Percentiles rank a stretch among this genome's conserved stretches.
Conservation (phyloP, 2,888 invertebrate species). For the Tipula confusa region DNA sequence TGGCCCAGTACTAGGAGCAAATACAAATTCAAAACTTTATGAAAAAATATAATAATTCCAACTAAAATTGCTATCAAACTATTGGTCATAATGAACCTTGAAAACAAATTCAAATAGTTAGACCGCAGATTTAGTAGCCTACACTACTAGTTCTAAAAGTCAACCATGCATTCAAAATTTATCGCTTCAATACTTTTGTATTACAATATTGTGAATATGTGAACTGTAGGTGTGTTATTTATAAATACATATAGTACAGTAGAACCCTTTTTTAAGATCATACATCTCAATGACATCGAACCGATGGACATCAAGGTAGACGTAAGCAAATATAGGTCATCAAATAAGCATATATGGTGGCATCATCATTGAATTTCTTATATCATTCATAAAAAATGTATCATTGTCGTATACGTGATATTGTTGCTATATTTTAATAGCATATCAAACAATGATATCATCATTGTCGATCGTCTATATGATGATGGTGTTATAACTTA, state of each 20-base stretch:
- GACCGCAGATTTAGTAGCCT: no score
- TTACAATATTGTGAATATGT: neutral
- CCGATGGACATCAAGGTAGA: neutral
- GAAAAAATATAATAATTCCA: no score
- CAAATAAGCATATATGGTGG: neutral
- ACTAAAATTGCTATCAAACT: no score
- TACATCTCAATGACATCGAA: neutral
- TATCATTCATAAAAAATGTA: neutral
- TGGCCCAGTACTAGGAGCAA: no score
- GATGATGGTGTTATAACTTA: neutral
- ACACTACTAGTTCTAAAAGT: neutral
- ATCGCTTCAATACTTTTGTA: neutral
- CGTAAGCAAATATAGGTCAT: neutral
- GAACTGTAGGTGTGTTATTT: neutral
- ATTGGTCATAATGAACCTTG: no score
- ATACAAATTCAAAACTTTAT: no score
- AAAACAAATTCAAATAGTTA: no score
- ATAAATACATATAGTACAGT: neutral
- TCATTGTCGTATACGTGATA: neutral
- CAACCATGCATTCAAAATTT: neutral
- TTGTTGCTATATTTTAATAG: neutral
- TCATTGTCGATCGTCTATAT: neutral
- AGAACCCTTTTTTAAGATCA: neutral
- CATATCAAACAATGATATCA: neutral
- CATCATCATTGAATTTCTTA: neutral